Evolutionary conservation across 2,113 vertebrate genomes (phyloP).

Genomic region (Diadophis punctatus): DNA sequence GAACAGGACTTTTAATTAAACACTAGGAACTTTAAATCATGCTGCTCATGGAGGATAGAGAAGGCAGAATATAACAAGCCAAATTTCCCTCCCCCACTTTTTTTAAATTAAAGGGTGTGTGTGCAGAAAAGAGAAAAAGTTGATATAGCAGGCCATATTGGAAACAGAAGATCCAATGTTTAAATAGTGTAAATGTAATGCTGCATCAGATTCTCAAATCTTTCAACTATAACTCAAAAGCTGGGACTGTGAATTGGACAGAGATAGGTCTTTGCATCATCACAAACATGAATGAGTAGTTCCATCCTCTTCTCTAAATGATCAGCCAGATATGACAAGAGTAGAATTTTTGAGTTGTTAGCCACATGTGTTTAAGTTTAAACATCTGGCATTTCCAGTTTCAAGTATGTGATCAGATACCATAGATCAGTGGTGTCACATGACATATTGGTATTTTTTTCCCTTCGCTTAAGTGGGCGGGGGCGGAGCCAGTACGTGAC

Average conservation of each 20-base stretch:
- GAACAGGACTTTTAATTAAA: background rate
- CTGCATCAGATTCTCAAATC: background rate
- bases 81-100: background rate
- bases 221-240: background rate
- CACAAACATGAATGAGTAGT: background rate
- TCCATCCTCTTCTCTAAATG: background rate
- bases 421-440: background rate
- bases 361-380: background rate
- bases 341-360: background rate
- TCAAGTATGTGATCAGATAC: background rate
- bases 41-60: background rate
- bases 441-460: too few relatives aligned
- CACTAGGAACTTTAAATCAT: background rate
- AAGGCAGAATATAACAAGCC: background rate
- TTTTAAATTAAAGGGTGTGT: background rate
- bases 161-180: background rate
- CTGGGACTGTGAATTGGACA: background rate
- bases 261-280: background rate
- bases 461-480: accelerated
- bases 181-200: background rate
- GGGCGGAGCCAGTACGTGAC: too few relatives aligned
- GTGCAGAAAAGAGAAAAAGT: background rate
- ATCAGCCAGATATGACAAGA: background rate
- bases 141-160: background rate
- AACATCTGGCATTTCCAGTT: background rate